These are phyloP conservation scores for Drosophila virilis DNA, from an alignment of 1,140 invertebrate genomes.

Conservation along the genomic window DNA sequence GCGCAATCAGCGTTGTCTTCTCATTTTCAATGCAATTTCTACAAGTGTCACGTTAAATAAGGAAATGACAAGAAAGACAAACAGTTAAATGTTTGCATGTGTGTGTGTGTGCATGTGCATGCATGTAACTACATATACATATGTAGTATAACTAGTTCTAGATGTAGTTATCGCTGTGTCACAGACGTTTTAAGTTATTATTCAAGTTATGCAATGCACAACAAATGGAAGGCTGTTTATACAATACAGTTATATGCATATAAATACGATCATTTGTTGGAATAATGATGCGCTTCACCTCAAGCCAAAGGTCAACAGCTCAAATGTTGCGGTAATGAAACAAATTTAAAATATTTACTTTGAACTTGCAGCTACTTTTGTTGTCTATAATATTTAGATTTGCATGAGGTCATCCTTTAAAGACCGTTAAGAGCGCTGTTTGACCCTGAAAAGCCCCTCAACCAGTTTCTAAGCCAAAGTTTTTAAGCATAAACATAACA, in stretches of 20 bases:
- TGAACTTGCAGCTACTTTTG: constrained; percentile 47
- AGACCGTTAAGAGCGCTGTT: constrained; percentile 12
- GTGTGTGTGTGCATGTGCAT: background rate
- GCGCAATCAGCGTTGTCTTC: constrained; percentile 49
- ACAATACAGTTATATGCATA: constrained; percentile 8
- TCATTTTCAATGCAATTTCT: constrained; percentile 76
- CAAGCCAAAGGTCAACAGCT: constrained; percentile 42
- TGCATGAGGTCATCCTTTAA: constrained; percentile 52
- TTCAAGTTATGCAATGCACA: constrained; percentile 7
- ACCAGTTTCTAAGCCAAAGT: constrained; percentile 33
- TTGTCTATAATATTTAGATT: constrained; percentile 26
- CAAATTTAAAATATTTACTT: constrained; percentile 32
- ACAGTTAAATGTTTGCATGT: background rate
- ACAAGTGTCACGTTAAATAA: constrained; percentile 80
- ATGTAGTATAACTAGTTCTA: constrained; percentile 25
- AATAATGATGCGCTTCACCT: constrained; percentile 8
- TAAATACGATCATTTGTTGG: constrained; percentile 10
- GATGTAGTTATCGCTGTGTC: constrained; percentile 21
- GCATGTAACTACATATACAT: background rate
- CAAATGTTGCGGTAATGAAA: constrained; percentile 4
- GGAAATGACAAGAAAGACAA: constrained; percentile 68
- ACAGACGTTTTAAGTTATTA: constrained; percentile 24
- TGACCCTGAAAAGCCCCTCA: constrained; percentile 16
- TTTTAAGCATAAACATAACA: background rate
- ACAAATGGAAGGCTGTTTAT: constrained; percentile 12